Evolutionary conservation across 2,113 vertebrate species (phyloP), one percentile per base, ranked within the genome.

Genomic region (Tauraco erythrolophus): DNA sequence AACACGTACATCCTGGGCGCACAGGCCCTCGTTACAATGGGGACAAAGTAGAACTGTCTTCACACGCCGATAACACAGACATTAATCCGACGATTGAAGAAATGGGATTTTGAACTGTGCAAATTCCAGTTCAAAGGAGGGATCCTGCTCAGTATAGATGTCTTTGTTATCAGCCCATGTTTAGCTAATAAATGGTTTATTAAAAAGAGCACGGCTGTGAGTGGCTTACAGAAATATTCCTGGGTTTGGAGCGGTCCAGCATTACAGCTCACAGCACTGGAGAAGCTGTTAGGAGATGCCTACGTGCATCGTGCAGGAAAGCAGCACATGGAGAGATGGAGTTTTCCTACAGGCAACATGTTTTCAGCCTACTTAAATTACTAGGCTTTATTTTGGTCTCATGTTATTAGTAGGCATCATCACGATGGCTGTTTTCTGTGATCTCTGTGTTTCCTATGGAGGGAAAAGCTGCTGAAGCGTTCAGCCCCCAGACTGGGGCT

Each of bases 181-280:
- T 96, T 94, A 93, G 80, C 78, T 92, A 69, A 97, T 96, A 97
- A 96, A 94, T 72, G 93, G 81, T 96, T 97, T 96, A 92, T 97
- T 96, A 93, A 87, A 95, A 97, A 85, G 17, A 60, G 35, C 93
- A 91, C 11, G 30, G 71, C 71, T 97, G 71, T 97, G 94, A 96
- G 69, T 88, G 91, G 71, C 85, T 95, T 97, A 93, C 50, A 48
- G 41, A 66, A 30, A 6, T 22, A 87, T 91, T 89, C 91, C 65
- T 53, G 74, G 80, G 82, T 80, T 96, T 94, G 89, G 83, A 89
- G 50, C 3, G 2, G 64, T 86, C 83, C 71, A 89, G 79, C 79
- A 96, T 84, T 70, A 71, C 3, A 76, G 78, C 50, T 95, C 94
- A 84, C 37, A 33, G 68, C 1, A 1, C 39, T 31, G 23, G 54